Conservation (phyloP, 2,797 vertebrate genomes). For the Harpagifer antarcticus region DNA sequence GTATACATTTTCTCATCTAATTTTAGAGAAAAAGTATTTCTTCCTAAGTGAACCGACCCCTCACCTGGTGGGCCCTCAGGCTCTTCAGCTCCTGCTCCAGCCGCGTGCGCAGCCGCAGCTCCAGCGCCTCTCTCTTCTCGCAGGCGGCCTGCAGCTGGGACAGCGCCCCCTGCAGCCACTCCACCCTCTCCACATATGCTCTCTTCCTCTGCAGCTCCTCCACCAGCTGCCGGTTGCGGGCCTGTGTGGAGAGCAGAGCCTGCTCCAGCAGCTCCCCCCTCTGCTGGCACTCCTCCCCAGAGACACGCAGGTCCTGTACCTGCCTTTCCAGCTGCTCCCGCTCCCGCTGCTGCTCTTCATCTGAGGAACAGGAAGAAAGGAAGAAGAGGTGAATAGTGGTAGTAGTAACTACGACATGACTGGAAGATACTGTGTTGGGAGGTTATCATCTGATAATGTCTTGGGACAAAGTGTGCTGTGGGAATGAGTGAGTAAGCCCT, state of each 20-base stretch:
- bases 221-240: constrained; percentile 88
- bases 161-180: constrained; percentile 93
- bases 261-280: constrained; percentile 91
- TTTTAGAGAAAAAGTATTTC: neutral
- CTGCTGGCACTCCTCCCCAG: constrained; percentile 91
- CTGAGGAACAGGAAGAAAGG: constrained; percentile 69
- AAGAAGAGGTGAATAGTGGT: neutral
- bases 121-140: constrained; percentile 94
- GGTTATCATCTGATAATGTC: neutral
- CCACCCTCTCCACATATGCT: constrained; percentile 96
- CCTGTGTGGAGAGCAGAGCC: constrained; percentile 89
- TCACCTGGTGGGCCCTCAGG: constrained; percentile 94
- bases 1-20: neutral
- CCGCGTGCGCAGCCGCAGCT: constrained; percentile 91
- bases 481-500: too few relatives aligned
- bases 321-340: constrained; percentile 92
- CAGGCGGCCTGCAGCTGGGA: constrained; percentile 96
- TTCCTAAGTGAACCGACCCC: neutral
- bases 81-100: constrained; percentile 97
- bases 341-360: constrained; percentile 92
- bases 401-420: neutral
- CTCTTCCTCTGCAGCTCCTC: constrained; percentile 94
- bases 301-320: constrained; percentile 85
- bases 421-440: neutral
- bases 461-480: too few relatives aligned